Evolutionary conservation across 2,888 invertebrate genomes (phyloP).

Genomic region (Phania funesta): DNA sequence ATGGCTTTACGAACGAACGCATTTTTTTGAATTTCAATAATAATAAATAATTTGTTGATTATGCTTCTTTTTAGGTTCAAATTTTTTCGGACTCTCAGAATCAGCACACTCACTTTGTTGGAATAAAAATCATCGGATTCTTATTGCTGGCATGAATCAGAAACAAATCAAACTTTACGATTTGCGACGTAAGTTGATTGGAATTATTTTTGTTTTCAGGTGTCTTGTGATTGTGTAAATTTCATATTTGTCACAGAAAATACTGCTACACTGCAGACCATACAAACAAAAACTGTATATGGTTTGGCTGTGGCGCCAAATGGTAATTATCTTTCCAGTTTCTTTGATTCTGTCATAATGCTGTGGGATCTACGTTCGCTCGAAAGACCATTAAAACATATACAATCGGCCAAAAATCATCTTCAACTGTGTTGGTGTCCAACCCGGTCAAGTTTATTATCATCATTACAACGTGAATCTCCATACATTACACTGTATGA

Average conservation of each 20-base stretch:
- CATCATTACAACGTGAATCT: slow-evolving; percentile 90
- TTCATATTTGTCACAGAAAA: slow-evolving; percentile 82
- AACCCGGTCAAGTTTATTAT: slow-evolving; percentile 88
- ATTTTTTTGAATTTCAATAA: no score
- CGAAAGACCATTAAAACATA: slow-evolving; percentile 89
- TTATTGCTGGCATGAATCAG: slow-evolving; percentile 94
- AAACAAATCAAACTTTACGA: slow-evolving; percentile 94
- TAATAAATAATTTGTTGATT: no score
- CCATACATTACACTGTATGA: slow-evolving; percentile 90
- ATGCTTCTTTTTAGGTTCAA: slow-evolving; percentile 70
- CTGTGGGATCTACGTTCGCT: slow-evolving; percentile 95
- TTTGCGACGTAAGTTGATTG: slow-evolving; percentile 86
- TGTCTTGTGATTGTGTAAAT: slow-evolving; percentile 31
- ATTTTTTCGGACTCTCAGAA: slow-evolving; percentile 91
- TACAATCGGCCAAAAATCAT: slow-evolving; percentile 83
- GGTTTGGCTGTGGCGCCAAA: slow-evolving; percentile 90
- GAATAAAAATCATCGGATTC: slow-evolving; percentile 87
- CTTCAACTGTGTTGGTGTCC: slow-evolving; percentile 93
- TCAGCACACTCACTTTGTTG: slow-evolving; percentile 92
- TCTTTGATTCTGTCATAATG: slow-evolving; percentile 88
- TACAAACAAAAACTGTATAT: slow-evolving; percentile 88
- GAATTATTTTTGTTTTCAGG: not conserved
- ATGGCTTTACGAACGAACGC: no score
- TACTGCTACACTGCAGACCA: slow-evolving; percentile 81
- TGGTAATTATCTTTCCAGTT: slow-evolving; percentile 91